Base-by-base conservation (phyloP, 1,140 invertebrate species). In the Rhagoletis zephyria region DNA sequence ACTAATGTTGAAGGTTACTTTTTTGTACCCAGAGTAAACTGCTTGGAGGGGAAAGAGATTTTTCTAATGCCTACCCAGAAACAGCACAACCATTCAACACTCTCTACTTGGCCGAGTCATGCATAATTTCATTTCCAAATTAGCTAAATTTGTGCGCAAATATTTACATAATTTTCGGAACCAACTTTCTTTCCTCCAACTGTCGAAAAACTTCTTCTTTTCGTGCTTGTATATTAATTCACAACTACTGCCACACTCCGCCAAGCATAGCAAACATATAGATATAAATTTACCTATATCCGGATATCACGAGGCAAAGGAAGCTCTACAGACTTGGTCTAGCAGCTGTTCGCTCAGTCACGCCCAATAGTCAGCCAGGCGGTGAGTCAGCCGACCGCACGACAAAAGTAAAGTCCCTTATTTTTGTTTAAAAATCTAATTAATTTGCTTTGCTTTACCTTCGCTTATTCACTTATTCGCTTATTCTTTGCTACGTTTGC, bases 391-490 rank as follows among this genome's bases (percentile, higher is more conserved):
- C 74, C 16, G 3, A 4, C 65, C 2, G 19, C 9, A 1, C 30
- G 45, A 16, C 40, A 51, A 48, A 81, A 81, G 16, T 48, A 56
- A 81, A 81, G 48, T 81, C 74, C 74, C 48, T 81, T 48, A 56
- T 81, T 81, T 30, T 81, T 30, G 45, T 81, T 81, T 85, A 59
- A 61, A 61, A 85, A 63, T 85, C 85, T 85, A 85, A 85, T 85
- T 85, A 85, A 85, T 63, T 63, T 85, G 60, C 85, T 85, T 85
- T 85, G 85, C 85, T 63, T 63, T 85, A 63, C 85, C 60, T 85
- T 74, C 67, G 40, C 14, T 45, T 3, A 70, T 85, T 61, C 48
- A 16, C n/a, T 63, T 2, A 63, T 85, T 85, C 40, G 10, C 60
- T 63, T n/a, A 42, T 59, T 81, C n/a, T n/a, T 56, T 51, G 3